A percentile compares a stretch with the other conserved stretches of the same genome.
Conservation (phyloP, 2,113 vertebrate species). For the Amphiprion percula region DNA sequence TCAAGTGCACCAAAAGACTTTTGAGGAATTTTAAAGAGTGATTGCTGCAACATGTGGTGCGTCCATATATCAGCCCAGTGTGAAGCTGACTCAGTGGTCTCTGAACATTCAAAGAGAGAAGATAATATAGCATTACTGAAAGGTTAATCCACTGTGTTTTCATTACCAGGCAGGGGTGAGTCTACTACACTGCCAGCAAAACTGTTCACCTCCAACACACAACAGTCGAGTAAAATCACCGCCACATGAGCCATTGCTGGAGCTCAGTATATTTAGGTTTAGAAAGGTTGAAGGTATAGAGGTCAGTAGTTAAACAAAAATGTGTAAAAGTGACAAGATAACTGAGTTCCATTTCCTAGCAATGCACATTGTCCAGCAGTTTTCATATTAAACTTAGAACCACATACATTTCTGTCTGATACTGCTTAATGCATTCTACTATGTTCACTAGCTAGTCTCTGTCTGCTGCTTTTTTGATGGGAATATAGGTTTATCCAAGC, state of each 20-base stretch:
- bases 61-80: background rate
- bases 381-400: no score
- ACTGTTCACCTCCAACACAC: background rate
- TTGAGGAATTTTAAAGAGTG: background rate
- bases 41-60: background rate
- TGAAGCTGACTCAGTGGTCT: background rate
- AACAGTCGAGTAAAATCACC: background rate
- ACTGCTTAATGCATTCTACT: background rate
- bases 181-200: background rate
- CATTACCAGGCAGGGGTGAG: background rate
- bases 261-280: no score
- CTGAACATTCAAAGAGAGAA: background rate
- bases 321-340: no score
- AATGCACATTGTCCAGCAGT: no score
- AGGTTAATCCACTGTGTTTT: background rate
- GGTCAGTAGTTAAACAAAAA: no score
- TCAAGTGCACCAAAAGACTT: background rate
- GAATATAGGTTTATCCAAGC: no score
- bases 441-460: background rate
- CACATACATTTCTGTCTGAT: no score
- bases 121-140: conserved; percentile 1
- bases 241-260: no score
- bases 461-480: no score
- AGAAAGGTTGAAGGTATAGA: no score
- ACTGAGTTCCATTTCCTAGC: no score